These are phyloP conservation scores for Atethmia centrago DNA, from an alignment of 2,888 invertebrate genomes.

Conservation along the genomic window DNA sequence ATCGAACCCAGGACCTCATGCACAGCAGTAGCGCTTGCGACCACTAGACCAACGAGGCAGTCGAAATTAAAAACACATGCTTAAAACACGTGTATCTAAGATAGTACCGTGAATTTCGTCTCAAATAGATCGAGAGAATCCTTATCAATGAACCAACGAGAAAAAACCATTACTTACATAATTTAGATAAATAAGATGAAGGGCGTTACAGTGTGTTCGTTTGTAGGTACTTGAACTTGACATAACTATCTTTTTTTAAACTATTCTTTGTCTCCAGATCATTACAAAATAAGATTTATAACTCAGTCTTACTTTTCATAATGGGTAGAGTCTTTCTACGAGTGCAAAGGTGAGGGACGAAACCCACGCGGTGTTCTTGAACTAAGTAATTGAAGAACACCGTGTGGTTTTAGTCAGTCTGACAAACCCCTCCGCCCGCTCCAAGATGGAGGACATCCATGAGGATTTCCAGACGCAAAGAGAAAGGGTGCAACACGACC, in stretches of 20 bases:
- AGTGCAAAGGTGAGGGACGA: neutral
- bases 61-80: constrained; percentile 34
- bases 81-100: neutral
- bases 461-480: neutral
- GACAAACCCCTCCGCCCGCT: neutral
- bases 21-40: no score
- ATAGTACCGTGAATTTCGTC: neutral
- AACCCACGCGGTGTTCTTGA: no score
- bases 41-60: no score
- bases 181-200: neutral
- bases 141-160: constrained; percentile 1
- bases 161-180: constrained; percentile 16
- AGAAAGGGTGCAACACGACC: neutral
- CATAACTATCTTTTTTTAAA: neutral
- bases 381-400: neutral
- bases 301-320: neutral
- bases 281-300: neutral
- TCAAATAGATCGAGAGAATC: neutral
- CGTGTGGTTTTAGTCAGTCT: neutral
- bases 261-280: neutral
- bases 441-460: neutral
- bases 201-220: neutral
- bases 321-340: neutral
- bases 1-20: no score
- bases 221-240: neutral